These are phyloP conservation scores for Alentia gelatinosa DNA, from an alignment of 2,888 invertebrate species.

Conservation along the genomic window DNA sequence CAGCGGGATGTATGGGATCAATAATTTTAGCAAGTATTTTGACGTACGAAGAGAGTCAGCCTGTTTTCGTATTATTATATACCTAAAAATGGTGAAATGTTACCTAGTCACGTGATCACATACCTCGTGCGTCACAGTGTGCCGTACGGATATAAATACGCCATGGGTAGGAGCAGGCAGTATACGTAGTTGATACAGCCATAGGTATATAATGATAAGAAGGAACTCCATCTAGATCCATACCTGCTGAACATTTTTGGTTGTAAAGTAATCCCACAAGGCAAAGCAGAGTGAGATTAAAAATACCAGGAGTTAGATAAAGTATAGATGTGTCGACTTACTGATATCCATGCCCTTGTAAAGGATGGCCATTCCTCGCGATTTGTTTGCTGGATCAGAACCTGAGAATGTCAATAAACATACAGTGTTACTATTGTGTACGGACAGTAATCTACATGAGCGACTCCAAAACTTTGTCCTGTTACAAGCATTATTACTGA, in stretches of 20 bases:
- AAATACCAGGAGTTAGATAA: neutral
- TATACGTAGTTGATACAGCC: neutral
- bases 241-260: neutral
- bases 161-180: neutral
- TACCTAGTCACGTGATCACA: too few species aligned
- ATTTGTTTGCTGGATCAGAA: neutral
- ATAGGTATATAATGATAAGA: neutral
- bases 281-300: neutral
- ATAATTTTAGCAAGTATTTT: too few species aligned
- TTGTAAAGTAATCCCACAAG: neutral
- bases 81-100: too few species aligned
- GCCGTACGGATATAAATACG: neutral
- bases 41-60: too few species aligned
- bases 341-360: constrained; percentile 50
- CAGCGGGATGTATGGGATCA: too few species aligned
- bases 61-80: too few species aligned
- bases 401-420: neutral
- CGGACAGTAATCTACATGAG: too few species aligned
- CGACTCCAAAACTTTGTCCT: too few species aligned
- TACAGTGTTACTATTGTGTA: too few species aligned
- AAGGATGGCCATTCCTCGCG: constrained; percentile 6
- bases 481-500: too few species aligned
- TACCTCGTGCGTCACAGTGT: too few species aligned
- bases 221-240: neutral
- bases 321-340: neutral